phyloP scores from a whole-genome alignment of 2,113 vertebrate species.

The Panthera tigris region DNA sequence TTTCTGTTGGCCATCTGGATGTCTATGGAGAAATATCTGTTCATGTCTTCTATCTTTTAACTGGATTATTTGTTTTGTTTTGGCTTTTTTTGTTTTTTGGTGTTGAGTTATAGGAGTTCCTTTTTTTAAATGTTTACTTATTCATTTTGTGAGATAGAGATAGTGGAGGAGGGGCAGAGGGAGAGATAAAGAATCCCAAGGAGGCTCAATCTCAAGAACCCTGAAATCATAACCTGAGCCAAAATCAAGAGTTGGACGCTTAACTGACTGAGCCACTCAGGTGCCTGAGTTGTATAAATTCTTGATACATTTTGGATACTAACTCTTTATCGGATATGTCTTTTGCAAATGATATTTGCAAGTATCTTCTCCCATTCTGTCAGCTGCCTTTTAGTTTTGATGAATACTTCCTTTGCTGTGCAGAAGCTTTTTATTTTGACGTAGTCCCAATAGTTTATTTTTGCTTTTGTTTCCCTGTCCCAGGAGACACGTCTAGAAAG shows the following conservation, averaged over 20 bases:
- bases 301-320: not conserved
- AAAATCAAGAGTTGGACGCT: too few relatives aligned
- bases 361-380: not conserved
- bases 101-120: too few relatives aligned
- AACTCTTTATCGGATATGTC: not conserved
- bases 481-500: not conserved
- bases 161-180: too few relatives aligned
- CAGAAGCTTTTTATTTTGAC: not conserved
- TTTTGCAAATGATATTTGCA: not conserved
- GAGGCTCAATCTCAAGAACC: too few relatives aligned
- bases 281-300: not conserved
- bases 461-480: not conserved
- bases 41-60: not conserved
- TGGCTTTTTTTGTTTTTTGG: too few relatives aligned
- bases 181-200: too few relatives aligned
- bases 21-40: not conserved
- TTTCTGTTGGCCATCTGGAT: not conserved
- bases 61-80: too few relatives aligned
- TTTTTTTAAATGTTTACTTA: too few relatives aligned
- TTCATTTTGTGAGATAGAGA: too few relatives aligned
- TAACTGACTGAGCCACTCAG: too few relatives aligned
- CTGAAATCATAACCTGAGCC: too few relatives aligned
- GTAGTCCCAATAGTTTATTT: not conserved
- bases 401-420: not conserved
- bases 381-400: not conserved